Evolutionary conservation across 2,797 vertebrate species (phyloP).

Genomic region (Typhlichthys subterraneus): DNA sequence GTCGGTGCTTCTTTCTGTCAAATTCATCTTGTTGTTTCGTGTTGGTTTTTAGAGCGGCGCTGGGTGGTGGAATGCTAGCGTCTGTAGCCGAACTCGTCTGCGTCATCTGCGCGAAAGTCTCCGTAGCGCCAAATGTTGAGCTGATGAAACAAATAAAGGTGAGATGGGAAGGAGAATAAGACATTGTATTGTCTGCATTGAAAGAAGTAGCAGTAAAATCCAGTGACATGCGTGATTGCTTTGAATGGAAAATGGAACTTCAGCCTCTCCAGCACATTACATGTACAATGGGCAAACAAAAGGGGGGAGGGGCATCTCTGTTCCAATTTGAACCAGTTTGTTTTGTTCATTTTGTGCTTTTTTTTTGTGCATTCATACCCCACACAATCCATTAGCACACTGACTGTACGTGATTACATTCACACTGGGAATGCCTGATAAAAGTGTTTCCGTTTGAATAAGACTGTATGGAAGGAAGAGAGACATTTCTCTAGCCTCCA

Average conservation of each 20-base stretch:
- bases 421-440: slow-evolving; percentile 52
- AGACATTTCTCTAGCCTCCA: slow-evolving; percentile 49
- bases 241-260: slow-evolving; percentile 17
- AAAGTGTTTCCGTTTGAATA: slow-evolving; percentile 20
- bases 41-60: slow-evolving; percentile 80
- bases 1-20: slow-evolving; percentile 41
- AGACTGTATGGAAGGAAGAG: slow-evolving; percentile 20
- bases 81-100: slow-evolving; percentile 92
- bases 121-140: slow-evolving; percentile 97
- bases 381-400: slow-evolving; percentile 54
- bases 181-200: slow-evolving; percentile 24
- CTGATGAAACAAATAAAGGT: slow-evolving; percentile 53
- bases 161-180: slow-evolving; percentile 12
- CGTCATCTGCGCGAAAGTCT: slow-evolving; percentile 93
- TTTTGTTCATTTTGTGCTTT: too few relatives aligned
- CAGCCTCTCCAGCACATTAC: slow-evolving; percentile 27
- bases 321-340: too few relatives aligned
- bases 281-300: slow-evolving; percentile 34
- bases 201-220: slow-evolving; percentile 30
- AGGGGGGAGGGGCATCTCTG: not conserved
- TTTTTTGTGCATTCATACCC: slow-evolving; percentile 21
- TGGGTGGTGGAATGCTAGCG: slow-evolving; percentile 77
- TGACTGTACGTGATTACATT: slow-evolving; percentile 39
- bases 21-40: slow-evolving; percentile 61
- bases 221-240: slow-evolving; percentile 9